These are phyloP conservation scores for Microctonus hyperodae DNA, from an alignment of 2,888 invertebrate genomes.

Conservation along the genomic window DNA sequence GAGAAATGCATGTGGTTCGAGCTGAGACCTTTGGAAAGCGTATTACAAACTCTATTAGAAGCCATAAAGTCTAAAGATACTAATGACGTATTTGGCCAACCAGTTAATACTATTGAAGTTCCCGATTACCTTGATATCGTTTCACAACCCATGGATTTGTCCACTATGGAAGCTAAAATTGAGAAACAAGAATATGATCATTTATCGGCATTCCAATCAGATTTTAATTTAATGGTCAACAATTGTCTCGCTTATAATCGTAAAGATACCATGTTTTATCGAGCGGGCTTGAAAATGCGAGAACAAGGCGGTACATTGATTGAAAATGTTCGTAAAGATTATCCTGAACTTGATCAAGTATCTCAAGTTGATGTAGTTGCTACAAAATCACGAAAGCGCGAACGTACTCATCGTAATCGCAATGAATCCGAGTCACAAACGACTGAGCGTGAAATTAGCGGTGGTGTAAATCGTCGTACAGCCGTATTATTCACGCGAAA, in stretches of 20 bases:
- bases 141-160: constrained; percentile 86
- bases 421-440: constrained; percentile 50
- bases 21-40: constrained; percentile 82
- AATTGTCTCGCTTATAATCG: constrained; percentile 97
- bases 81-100: constrained; percentile 89
- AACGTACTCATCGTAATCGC: constrained; percentile 53
- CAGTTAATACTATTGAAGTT: constrained; percentile 88
- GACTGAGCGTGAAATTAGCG: constrained; percentile 51
- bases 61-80: constrained; percentile 81
- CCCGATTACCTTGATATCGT: constrained; percentile 91
- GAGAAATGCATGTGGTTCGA: constrained; percentile 83
- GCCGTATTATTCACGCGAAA: constrained; percentile 82
- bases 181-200: constrained; percentile 73
- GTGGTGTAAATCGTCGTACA: constrained; percentile 74
- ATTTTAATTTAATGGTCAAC: constrained; percentile 94
- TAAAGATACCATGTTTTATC: constrained; percentile 93
- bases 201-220: constrained; percentile 82
- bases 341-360: constrained; percentile 55
- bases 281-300: constrained; percentile 86
- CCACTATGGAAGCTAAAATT: constrained; percentile 84
- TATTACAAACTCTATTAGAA: constrained; percentile 79
- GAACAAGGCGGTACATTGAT: constrained; percentile 86
- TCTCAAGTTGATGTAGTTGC: constrained; percentile 23
- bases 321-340: constrained; percentile 78
- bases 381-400: constrained; percentile 54